A percentile compares a stretch with the other conserved stretches of the same genome.
Conservation (phyloP, 2,797 vertebrate genomes). For the Cynodonichthys magdalenae region DNA sequence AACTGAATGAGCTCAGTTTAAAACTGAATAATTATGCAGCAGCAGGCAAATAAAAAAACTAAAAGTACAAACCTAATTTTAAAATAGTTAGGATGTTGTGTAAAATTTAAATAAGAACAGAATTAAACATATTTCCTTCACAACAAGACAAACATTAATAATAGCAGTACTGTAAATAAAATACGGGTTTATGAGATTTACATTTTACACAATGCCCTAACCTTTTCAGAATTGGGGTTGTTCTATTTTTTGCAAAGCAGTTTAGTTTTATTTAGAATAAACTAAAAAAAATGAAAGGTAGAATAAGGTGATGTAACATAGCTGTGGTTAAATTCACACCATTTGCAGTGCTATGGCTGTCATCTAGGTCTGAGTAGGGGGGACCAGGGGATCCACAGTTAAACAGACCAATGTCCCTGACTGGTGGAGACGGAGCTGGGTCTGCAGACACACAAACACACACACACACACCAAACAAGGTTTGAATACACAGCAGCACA, state of each 20-base stretch:
- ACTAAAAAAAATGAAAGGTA: too few relatives aligned
- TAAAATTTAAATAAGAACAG: too few relatives aligned
- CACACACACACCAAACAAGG: slow-evolving; percentile 52
- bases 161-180: too few relatives aligned
- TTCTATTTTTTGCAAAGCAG: neutral
- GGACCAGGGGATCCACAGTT: slow-evolving; percentile 81
- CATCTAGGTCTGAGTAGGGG: slow-evolving; percentile 79
- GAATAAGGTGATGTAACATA: neutral
- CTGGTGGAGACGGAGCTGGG: slow-evolving; percentile 89
- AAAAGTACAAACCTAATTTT: neutral
- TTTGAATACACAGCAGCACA: slow-evolving; percentile 48
- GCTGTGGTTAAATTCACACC: slow-evolving; percentile 75
- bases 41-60: neutral
- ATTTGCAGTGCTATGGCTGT: slow-evolving; percentile 76
- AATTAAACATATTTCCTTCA: too few relatives aligned
- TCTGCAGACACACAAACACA: slow-evolving; percentile 80
- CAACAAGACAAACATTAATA: too few relatives aligned
- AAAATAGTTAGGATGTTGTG: neutral
- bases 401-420: slow-evolving; percentile 89
- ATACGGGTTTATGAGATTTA: too few relatives aligned
- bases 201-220: neutral
- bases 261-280: too few relatives aligned
- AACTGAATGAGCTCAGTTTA: neutral
- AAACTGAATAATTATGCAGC: neutral
- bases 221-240: neutral